A percentile compares a stretch with the other conserved stretches of the same genome.
Evolutionary conservation across 2,797 vertebrate species (phyloP).

Genomic region (Salarias fasciatus): DNA sequence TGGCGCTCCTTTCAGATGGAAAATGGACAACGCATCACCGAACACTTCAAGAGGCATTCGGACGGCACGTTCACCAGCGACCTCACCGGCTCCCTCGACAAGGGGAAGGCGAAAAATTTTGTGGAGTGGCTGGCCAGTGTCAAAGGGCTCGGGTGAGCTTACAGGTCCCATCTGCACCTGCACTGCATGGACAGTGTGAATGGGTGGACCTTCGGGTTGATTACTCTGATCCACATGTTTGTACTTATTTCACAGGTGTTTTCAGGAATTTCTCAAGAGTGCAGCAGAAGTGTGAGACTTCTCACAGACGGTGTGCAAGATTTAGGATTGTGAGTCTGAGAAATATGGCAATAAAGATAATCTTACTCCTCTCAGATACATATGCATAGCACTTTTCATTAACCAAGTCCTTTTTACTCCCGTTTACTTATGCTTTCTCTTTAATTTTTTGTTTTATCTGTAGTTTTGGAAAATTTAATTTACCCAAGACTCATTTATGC

Average conservation of each 20-base stretch:
- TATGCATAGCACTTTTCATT: conserved; percentile 2
- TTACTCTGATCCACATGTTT: too few relatives aligned
- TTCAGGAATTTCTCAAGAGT: conserved; percentile 20
- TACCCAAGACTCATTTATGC: too few relatives aligned
- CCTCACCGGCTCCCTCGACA: conserved; percentile 81
- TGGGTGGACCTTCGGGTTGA: too few relatives aligned
- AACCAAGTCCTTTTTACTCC: background rate
- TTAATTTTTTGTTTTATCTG: too few relatives aligned
- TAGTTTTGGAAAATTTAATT: too few relatives aligned
- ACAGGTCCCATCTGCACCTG: background rate
- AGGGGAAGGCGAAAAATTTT: conserved; percentile 85
- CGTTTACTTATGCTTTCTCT: background rate
- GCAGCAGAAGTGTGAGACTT: conserved; percentile 24
- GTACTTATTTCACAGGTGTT: conserved; percentile 51
- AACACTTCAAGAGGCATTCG: conserved; percentile 79
- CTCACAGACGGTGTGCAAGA: too few relatives aligned
- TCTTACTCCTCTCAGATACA: background rate
- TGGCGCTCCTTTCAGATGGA: conserved; percentile 53
- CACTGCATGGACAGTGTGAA: too few relatives aligned
- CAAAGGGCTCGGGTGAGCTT: conserved; percentile 67
- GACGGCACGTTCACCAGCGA: conserved; percentile 86
- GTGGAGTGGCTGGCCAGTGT: conserved; percentile 85
- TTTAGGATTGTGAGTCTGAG: too few relatives aligned
- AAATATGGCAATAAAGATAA: too few relatives aligned
- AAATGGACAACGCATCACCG: conserved; percentile 42